Evolutionary conservation across 2,888 invertebrate species (phyloP).

Genomic region (Polietes domitor): DNA sequence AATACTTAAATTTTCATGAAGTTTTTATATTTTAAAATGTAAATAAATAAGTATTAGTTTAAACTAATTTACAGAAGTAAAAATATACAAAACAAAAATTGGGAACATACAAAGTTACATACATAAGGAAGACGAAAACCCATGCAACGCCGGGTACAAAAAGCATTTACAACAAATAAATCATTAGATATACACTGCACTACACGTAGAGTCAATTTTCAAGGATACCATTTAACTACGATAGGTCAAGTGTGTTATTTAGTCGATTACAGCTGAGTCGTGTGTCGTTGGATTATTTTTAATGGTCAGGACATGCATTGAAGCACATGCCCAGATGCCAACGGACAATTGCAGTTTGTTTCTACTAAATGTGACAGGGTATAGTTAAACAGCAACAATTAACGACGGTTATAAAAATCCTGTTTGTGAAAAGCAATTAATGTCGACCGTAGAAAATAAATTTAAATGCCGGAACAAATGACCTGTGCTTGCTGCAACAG

Average conservation of each 20-base stretch:
- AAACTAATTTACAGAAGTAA: too few species aligned
- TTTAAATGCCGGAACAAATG: constrained; percentile 21
- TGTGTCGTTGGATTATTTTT: background rate
- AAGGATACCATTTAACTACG: background rate
- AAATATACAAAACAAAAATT: too few species aligned
- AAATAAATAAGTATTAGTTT: too few species aligned
- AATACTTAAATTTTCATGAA: too few species aligned
- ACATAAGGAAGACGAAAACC: too few species aligned
- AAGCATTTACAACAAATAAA: too few species aligned
- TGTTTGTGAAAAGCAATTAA: constrained; percentile 1
- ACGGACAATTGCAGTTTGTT: constrained; percentile 39
- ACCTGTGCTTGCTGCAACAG: background rate
- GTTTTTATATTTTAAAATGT: too few species aligned
- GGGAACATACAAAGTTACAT: too few species aligned
- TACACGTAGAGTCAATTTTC: too few species aligned
- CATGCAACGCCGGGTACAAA: too few species aligned
- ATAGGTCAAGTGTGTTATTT: background rate
- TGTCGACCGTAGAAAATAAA: background rate
- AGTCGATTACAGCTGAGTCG: background rate
- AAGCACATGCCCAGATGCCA: constrained; percentile 29
- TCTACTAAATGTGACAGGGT: constrained; percentile 3
- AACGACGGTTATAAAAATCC: constrained; percentile 19
- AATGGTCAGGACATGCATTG: constrained; percentile 6
- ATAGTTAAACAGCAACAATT: constrained; percentile 48
- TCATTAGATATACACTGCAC: too few species aligned